Conservation (phyloP, 1,140 invertebrate genomes). For the Phocides pigmalion region DNA sequence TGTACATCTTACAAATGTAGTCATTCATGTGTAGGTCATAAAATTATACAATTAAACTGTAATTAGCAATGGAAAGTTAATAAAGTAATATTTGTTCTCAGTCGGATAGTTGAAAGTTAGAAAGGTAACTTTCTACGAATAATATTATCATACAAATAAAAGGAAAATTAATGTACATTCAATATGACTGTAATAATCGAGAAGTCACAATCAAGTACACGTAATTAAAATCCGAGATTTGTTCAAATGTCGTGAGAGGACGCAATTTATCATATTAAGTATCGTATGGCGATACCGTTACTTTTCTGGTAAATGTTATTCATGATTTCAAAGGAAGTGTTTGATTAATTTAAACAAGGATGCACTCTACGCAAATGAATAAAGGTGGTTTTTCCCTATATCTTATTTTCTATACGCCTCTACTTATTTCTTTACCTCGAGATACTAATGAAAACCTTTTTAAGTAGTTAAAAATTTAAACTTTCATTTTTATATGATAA, state of each 20-base stretch:
- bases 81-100: conserved; percentile 39
- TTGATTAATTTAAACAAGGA: too few relatives aligned
- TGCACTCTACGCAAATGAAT: too few relatives aligned
- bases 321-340: conserved; percentile 14
- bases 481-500: too few relatives aligned
- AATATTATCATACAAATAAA: conserved; percentile 42
- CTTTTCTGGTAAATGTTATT: conserved; percentile 11
- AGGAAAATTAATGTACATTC: conserved; percentile 42
- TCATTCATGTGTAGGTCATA: conserved; percentile 20
- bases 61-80: conserved; percentile 42
- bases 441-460: too few relatives aligned
- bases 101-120: conserved; percentile 40
- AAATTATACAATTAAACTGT: conserved; percentile 42
- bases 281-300: conserved; percentile 4
- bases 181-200: conserved; percentile 38
- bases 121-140: conserved; percentile 47
- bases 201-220: conserved; percentile 28
- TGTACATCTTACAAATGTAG: conserved; percentile 5
- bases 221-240: conserved; percentile 34
- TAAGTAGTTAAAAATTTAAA: too few relatives aligned
- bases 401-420: too few relatives aligned
- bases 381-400: too few relatives aligned
- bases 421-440: too few relatives aligned
- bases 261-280: conserved; percentile 39
- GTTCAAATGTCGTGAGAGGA: conserved; percentile 39